Evolutionary conservation across 1,140 invertebrate species (phyloP), one percentile per base, ranked within the genome.

Genomic region (Ceratina japonica): DNA sequence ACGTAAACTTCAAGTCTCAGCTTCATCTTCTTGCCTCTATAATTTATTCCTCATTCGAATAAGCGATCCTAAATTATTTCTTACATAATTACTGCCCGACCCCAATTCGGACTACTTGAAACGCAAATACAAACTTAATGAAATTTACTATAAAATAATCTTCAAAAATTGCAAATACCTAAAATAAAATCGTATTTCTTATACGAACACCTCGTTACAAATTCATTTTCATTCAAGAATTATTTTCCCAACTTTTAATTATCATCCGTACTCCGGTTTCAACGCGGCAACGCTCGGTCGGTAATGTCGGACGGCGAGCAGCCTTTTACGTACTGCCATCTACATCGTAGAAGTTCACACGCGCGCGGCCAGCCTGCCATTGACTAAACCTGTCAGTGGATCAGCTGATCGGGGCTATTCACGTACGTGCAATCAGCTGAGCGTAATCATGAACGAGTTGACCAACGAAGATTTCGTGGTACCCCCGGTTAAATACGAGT

Each of bases 401-500:
- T 90, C 90, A 91, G 91, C 90, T 91, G 90, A 87, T 91, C 83
- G 66, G 82, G 64, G 64, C 49, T 79, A 77, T 87, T 86, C 81
- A 85, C 81, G 84, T 88, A 85, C 74, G 82, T 85, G 83, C 72
- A 81, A 89, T 89, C 89, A 91, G 90, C 90, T 90, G 90, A 89
- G 83, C 74, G 64, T 59, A 59, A 81, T 85, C 81, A 91, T 93
- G 91, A 93, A 93, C 73, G 92, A 91, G 59, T 90, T 95, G 63
- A 93, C 88, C 58, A 87, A 93, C 69, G 93, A 94, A 81, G 94
- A 95, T 89, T 93, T 94, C 69, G 75, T 85, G 52, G 85, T 95
- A 79, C 93, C 94, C 2, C 92, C 92, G 18, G 84, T 92, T 69
- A 95, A 96, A 93, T 96, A 96, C 88, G 95, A 96, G 93, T 96